A percentile compares a stretch with the other conserved stretches of the same genome.
Evolutionary conservation across 2,888 invertebrate genomes (phyloP).

Genomic region (Caradrina kadenii): DNA sequence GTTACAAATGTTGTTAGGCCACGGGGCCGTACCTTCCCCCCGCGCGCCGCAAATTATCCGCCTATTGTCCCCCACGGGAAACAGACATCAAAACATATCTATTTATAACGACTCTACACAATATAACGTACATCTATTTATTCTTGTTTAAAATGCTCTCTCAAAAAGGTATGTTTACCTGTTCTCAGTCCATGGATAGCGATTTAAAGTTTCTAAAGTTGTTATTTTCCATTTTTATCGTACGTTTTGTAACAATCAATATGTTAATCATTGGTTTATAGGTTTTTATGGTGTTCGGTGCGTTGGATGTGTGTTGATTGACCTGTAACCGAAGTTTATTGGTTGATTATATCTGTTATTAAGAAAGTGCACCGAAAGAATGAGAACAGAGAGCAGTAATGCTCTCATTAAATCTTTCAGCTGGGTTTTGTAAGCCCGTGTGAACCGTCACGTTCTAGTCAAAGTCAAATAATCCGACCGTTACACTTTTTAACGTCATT

Average conservation of each 20-base stretch:
- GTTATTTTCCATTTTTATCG: conserved; percentile 41
- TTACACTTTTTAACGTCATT: too few species aligned
- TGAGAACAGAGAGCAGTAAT: conserved; percentile 11
- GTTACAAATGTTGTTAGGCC: conserved; percentile 66
- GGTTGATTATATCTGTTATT: conserved; percentile 32
- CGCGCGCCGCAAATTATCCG: conserved; percentile 48
- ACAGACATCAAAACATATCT: conserved; percentile 41
- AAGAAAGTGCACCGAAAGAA: conserved; percentile 26
- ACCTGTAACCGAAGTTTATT: conserved; percentile 46
- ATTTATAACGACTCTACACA: conserved; percentile 24
- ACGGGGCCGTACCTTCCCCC: conserved; percentile 34
- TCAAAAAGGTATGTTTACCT: conserved; percentile 31
- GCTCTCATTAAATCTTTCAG: conserved; percentile 12
- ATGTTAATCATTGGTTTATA: conserved; percentile 55
- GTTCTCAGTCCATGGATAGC: conserved; percentile 35
- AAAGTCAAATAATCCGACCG: too few species aligned
- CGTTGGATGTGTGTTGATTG: conserved; percentile 42
- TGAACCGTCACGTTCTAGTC: not conserved
- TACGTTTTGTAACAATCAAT: conserved; percentile 51
- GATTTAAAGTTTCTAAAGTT: conserved; percentile 28
- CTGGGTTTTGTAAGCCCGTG: not conserved
- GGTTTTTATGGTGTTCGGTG: conserved; percentile 51
- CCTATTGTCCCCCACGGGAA: conserved; percentile 61
- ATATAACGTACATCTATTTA: conserved; percentile 7
- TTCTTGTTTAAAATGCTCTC: conserved; percentile 15